Evolutionary conservation across 2,888 invertebrate species (phyloP).

Genomic region (Scaptomyza caliginosa): DNA sequence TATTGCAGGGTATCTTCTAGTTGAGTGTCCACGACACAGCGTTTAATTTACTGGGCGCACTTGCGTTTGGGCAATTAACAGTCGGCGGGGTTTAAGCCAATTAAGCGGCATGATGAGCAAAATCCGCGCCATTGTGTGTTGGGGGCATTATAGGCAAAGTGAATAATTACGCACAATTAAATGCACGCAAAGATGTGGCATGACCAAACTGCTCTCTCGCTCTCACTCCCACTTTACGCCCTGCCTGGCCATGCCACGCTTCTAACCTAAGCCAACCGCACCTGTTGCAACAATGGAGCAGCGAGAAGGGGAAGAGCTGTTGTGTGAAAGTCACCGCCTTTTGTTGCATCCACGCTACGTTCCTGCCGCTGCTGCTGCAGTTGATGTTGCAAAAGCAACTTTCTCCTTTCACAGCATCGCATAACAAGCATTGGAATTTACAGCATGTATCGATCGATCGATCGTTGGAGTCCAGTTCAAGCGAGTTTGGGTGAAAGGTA

Average conservation of each 20-base stretch:
- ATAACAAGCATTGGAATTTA: constrained; percentile 43
- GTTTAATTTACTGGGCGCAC: not conserved
- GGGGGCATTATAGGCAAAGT: constrained; percentile 58
- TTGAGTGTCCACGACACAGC: too few species aligned
- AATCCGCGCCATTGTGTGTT: constrained; percentile 33
- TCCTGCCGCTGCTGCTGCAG: constrained; percentile 37
- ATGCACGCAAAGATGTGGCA: constrained; percentile 60
- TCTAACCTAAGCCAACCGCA: constrained; percentile 17
- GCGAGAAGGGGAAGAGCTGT: constrained; percentile 3
- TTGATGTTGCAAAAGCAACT: constrained; percentile 36
- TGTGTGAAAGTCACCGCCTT: constrained; percentile 54
- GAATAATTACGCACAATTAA: constrained; percentile 75
- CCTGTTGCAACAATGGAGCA: constrained; percentile 42
- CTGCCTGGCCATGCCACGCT: not conserved
- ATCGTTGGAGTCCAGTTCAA: constrained; percentile 25
- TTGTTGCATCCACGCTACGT: constrained; percentile 39
- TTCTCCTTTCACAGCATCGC: constrained; percentile 61
- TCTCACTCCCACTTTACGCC: not conserved
- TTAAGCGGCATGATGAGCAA: constrained; percentile 43
- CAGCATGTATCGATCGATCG: constrained; percentile 26
- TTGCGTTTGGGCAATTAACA: constrained; percentile 49
- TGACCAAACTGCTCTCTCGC: constrained; percentile 39
- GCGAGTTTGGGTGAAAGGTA: constrained; percentile 46
- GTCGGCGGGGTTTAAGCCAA: constrained; percentile 44
- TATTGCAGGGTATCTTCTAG: too few species aligned